phyloP scores from a whole-genome alignment of 2,797 vertebrate genomes.

The Clarias fuscus region DNA sequence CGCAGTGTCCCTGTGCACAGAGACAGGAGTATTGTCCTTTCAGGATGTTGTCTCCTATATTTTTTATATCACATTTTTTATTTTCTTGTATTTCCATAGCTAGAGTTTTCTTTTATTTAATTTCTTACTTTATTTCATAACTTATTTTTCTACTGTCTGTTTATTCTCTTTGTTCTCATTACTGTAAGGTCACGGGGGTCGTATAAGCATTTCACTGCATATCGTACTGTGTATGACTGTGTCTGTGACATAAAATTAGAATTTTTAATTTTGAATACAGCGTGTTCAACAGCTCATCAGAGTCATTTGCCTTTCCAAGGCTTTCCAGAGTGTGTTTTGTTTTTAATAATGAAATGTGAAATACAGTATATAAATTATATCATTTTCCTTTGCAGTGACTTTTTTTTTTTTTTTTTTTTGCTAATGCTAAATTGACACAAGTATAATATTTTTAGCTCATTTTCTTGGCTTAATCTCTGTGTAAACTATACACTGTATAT shows the following conservation, averaged over 20 bases:
- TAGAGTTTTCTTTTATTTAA: too few species aligned
- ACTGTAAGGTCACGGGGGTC: too few species aligned
- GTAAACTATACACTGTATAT: not conserved
- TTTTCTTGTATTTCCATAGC: too few species aligned
- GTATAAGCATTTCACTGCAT: too few species aligned
- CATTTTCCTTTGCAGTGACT: too few species aligned
- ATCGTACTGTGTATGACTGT: too few species aligned
- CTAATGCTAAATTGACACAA: not conserved
- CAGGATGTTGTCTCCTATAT: conserved; percentile 30
- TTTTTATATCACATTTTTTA: too few species aligned
- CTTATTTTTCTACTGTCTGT: too few species aligned
- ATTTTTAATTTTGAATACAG: not conserved
- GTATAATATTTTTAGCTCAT: not conserved
- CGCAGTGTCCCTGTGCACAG: conserved; percentile 35
- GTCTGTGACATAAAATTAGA: too few species aligned
- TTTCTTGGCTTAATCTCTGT: not conserved
- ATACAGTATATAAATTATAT: not conserved
- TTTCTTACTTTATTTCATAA: too few species aligned
- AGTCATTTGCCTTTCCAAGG: not conserved
- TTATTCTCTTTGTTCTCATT: too few species aligned
- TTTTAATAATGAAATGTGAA: not conserved
- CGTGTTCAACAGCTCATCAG: not conserved
- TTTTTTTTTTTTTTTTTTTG: not conserved
- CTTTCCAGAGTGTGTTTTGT: not conserved
- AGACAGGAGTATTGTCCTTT: conserved; percentile 38